Conservation (phyloP, 2,113 vertebrate species). For the Lucifuga dentata region DNA sequence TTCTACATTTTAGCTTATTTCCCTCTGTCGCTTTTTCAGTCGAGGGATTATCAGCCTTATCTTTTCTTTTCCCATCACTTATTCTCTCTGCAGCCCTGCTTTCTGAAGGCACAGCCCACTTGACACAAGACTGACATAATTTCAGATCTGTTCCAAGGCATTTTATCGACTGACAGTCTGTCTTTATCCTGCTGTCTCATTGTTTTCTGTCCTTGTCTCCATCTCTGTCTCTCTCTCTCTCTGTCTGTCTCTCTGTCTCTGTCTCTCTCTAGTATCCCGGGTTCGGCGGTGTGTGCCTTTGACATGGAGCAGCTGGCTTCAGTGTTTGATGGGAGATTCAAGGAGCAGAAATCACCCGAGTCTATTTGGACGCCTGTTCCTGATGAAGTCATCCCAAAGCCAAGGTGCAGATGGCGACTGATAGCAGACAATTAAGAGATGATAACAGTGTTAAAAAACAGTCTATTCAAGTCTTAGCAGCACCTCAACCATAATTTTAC, state of each 20-base stretch:
- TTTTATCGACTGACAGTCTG: conserved; percentile 12
- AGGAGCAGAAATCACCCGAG: conserved; percentile 95
- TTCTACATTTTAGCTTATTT: conserved; percentile 19
- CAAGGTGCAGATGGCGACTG: conserved; percentile 82
- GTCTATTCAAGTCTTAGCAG: too few species aligned
- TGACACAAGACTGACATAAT: conserved; percentile 33
- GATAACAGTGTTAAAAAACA: too few species aligned
- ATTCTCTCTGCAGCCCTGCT: conserved; percentile 2
- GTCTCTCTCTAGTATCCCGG: conserved; percentile 87
- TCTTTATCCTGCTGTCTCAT: background rate
- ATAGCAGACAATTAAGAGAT: too few species aligned
- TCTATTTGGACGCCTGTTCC: conserved; percentile 96
- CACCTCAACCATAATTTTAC: too few species aligned
- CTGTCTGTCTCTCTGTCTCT: conserved; percentile 20
- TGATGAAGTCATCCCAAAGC: conserved; percentile 92
- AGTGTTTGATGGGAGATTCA: conserved; percentile 94
- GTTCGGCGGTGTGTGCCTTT: conserved; percentile 94
- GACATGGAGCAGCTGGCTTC: conserved; percentile 94
- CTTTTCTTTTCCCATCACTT: conserved; percentile 25
- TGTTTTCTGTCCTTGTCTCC: too few species aligned
- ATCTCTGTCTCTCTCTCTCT: conserved; percentile 24
- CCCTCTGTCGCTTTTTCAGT: conserved; percentile 19
- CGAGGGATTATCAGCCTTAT: conserved; percentile 29
- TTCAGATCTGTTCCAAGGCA: conserved; percentile 29
- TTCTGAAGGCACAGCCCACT: conserved; percentile 10